phyloP scores from a whole-genome alignment of 1,140 invertebrate species.

The Paraescarpia echinospica region DNA sequence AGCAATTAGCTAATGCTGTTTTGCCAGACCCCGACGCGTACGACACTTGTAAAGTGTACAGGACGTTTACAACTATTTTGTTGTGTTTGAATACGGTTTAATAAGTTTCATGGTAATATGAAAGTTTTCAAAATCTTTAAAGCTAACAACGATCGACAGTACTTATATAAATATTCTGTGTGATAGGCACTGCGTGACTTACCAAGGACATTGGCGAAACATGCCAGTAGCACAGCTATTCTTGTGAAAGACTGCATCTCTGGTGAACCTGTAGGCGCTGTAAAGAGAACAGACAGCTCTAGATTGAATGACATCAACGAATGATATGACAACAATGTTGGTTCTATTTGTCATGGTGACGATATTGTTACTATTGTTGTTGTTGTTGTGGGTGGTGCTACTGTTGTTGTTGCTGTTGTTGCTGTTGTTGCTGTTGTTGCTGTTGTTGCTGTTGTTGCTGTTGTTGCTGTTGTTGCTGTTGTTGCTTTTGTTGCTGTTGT shows the following conservation, averaged over 20 bases:
- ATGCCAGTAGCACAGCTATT: background rate
- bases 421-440: conserved; percentile 13
- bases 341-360: background rate
- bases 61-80: too few relatives aligned
- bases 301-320: background rate
- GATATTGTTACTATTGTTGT: background rate
- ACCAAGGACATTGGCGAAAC: background rate
- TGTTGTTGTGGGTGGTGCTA: background rate
- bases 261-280: background rate
- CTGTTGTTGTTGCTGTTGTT: conserved; percentile 11
- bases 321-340: background rate
- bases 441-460: conserved; percentile 14
- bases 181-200: background rate
- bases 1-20: too few relatives aligned
- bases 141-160: too few relatives aligned
- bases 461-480: conserved; percentile 10
- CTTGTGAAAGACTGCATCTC: background rate
- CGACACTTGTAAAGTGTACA: too few relatives aligned
- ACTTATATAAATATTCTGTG: too few relatives aligned
- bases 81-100: too few relatives aligned
- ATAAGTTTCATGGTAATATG: too few relatives aligned
- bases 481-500: too few relatives aligned
- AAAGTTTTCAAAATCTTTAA: too few relatives aligned
- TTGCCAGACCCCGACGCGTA: too few relatives aligned
- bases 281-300: background rate